A percentile compares a stretch with the other conserved stretches of the same genome.
phyloP scores from a whole-genome alignment of 2,113 vertebrate species.

The Campylomormyrus tamandua region DNA sequence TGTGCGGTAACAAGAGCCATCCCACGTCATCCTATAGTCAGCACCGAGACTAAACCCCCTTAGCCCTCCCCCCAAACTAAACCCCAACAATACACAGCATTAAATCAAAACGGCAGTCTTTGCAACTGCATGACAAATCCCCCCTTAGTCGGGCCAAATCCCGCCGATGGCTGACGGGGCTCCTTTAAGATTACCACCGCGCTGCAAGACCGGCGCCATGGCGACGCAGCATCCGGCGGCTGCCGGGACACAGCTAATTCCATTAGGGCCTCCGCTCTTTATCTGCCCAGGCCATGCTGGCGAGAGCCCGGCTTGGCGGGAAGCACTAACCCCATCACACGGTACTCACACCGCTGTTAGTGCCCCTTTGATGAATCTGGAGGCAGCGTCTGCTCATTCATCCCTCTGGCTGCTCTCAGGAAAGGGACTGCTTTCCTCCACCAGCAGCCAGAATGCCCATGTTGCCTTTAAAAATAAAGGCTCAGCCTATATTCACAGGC shows the following conservation, averaged over 20 bases:
- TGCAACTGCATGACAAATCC: conserved; percentile 25
- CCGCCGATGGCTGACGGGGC: background rate
- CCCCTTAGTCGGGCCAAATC: conserved; percentile 17
- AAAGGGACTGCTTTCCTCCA: background rate
- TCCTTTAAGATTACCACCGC: conserved; percentile 5
- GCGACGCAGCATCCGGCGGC: conserved; percentile 13
- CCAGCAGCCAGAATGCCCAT: background rate
- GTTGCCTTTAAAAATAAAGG: background rate
- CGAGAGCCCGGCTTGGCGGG: background rate
- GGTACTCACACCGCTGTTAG: conserved; percentile 20
- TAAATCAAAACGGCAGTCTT: conserved; percentile 9
- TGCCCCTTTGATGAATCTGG: background rate
- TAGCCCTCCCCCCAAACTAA: background rate
- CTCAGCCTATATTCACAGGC: background rate
- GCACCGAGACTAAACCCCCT: background rate
- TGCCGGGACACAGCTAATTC: conserved; percentile 9
- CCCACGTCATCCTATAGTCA: background rate
- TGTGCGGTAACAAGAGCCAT: background rate
- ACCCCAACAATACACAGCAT: background rate
- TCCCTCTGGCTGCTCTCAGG: background rate
- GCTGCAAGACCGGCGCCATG: background rate
- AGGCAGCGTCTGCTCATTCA: background rate
- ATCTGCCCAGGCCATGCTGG: conserved; percentile 11
- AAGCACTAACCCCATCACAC: conserved; percentile 35
- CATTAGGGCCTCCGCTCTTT: conserved; percentile 25